A percentile compares a stretch with the other conserved stretches of the same genome.
phyloP scores from a whole-genome alignment of 2,113 vertebrate species.

The Brachypodius melanocephalos region DNA sequence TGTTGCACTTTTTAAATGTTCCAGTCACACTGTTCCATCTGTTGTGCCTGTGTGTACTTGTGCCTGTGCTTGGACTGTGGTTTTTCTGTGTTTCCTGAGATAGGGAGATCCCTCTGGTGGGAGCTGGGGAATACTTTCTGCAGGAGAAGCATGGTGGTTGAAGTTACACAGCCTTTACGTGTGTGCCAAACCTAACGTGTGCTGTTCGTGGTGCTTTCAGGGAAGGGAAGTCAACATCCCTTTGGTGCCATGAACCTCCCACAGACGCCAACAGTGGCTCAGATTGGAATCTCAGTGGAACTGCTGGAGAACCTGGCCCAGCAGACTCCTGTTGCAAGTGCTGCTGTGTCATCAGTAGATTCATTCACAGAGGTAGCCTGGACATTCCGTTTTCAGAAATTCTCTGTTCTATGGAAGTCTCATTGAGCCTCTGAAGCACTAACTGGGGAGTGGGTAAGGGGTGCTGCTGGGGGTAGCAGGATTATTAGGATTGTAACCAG shows the following conservation, averaged over 20 bases:
- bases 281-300: conserved; percentile 96
- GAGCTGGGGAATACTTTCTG: not conserved
- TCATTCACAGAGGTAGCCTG: conserved; percentile 85
- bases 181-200: not conserved
- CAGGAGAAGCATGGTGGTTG: not conserved
- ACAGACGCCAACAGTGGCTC: conserved; percentile 82
- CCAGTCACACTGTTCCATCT: not conserved
- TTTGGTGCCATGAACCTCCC: conserved; percentile 85
- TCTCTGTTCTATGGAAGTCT: not conserved
- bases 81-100: not conserved
- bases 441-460: not conserved
- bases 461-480: not conserved
- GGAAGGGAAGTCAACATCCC: conserved; percentile 86
- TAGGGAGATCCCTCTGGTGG: not conserved
- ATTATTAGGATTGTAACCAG: not conserved
- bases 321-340: conserved; percentile 87
- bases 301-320: conserved; percentile 87
- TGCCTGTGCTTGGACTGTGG: not conserved
- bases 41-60: not conserved
- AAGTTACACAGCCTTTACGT: not conserved
- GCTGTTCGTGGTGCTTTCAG: conserved; percentile 67
- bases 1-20: not conserved
- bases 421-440: not conserved
- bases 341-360: conserved; percentile 87
- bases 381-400: not conserved